phyloP scores from a whole-genome alignment of 2,797 vertebrate genomes.

The Poeciliopsis infans region DNA sequence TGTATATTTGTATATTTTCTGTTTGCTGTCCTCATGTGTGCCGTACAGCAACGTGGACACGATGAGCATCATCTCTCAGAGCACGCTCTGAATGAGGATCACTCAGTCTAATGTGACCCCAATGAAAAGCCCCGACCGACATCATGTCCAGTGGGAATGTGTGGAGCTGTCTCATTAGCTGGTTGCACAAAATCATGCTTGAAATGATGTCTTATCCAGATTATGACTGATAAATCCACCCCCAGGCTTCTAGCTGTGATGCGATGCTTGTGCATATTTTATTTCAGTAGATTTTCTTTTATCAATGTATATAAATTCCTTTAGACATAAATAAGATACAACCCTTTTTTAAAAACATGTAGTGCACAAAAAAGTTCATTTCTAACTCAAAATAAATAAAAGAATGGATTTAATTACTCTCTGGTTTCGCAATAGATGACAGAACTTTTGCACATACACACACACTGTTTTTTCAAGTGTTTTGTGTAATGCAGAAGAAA shows the following conservation, averaged over 20 bases:
- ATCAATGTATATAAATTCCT: not conserved
- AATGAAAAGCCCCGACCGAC: conserved; percentile 64
- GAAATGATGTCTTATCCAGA: conserved; percentile 43
- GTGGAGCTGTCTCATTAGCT: conserved; percentile 58
- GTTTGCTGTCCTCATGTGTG: not conserved
- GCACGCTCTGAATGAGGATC: conserved; percentile 14
- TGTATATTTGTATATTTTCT: not conserved
- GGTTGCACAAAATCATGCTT: conserved; percentile 59
- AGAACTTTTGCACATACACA: not conserved
- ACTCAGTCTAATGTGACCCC: conserved; percentile 43
- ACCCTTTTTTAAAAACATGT: not conserved
- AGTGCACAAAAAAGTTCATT: not conserved
- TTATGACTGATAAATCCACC: conserved; percentile 2
- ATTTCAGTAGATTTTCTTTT: not conserved
- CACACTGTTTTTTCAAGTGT: not conserved
- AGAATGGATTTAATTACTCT: not conserved
- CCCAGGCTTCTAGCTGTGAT: not conserved
- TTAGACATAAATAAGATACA: not conserved
- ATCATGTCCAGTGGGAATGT: conserved; percentile 52
- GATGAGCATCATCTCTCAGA: conserved; percentile 13
- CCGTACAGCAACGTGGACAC: conserved; percentile 11
- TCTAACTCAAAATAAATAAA: not conserved
- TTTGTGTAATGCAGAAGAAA: not conserved
- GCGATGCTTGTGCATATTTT: not conserved
- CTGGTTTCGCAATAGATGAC: not conserved